Evolutionary conservation across 37 sponge, comb jelly and placozoan species (phyloP).

Genomic region (Cladorhizidae sp.): DNA sequence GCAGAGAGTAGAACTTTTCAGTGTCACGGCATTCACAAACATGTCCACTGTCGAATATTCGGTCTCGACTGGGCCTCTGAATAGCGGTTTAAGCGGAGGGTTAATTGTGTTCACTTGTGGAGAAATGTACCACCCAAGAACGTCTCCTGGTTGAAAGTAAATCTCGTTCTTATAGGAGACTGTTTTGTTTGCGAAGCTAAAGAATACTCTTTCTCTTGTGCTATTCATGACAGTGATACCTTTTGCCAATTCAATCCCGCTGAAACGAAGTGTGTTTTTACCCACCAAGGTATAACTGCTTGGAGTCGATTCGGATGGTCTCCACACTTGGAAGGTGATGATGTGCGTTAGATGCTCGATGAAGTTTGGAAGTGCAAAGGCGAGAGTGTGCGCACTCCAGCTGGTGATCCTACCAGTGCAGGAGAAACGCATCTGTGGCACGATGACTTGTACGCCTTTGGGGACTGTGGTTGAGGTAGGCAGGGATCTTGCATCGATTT

Average conservation of each 20-base stretch:
- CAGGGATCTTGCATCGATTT: neutral
- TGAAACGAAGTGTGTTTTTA: neutral
- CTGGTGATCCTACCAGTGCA: neutral
- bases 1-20: neutral
- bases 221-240: neutral
- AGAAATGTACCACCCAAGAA: neutral
- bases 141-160: neutral
- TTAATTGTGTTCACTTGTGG: neutral
- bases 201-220: neutral
- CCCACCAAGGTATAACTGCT: neutral
- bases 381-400: slow-evolving; percentile 10
- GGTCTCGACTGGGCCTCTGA: neutral
- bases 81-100: neutral
- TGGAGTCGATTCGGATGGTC: neutral
- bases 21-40: neutral
- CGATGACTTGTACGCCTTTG: neutral
- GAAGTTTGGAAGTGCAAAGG: neutral
- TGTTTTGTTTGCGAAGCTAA: neutral
- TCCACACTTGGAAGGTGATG: slow-evolving; percentile 10
- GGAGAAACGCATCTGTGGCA: neutral
- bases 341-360: neutral
- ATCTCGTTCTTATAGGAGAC: neutral
- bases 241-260: neutral
- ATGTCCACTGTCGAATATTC: neutral
- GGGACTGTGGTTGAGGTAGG: neutral